A percentile compares a stretch with the other conserved stretches of the same genome.
Conservation (phyloP, 1,140 invertebrate species). For the Drosophila burlai region DNA sequence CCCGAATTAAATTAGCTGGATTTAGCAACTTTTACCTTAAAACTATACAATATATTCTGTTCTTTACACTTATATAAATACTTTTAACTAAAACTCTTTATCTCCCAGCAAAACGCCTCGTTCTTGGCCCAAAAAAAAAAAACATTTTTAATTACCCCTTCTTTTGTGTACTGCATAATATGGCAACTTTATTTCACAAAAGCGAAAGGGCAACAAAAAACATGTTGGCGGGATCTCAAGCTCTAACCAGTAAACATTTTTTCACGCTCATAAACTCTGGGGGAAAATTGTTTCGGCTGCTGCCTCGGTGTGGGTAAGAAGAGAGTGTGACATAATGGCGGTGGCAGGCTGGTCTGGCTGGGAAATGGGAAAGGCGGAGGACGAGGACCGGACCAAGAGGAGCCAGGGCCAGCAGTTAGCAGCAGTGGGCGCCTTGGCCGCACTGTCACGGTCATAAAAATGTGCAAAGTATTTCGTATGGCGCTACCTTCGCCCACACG, state of each 20-base stretch:
- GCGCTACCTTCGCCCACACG: slow-evolving; percentile 21
- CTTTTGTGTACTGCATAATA: slow-evolving; percentile 22
- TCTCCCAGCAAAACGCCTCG: slow-evolving; percentile 11
- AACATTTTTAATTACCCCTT: slow-evolving; percentile 36
- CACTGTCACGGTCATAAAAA: slow-evolving; percentile 64
- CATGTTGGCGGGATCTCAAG: slow-evolving; percentile 42
- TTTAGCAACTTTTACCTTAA: background rate
- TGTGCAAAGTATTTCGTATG: slow-evolving; percentile 68
- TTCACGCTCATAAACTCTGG: slow-evolving; percentile 67
- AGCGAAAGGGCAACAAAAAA: slow-evolving; percentile 32
- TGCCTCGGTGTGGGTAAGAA: background rate
- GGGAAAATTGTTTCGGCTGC: slow-evolving; percentile 59
- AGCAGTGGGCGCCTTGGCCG: slow-evolving; percentile 19
- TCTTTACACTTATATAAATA: background rate
- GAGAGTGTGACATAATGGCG: slow-evolving; percentile 39
- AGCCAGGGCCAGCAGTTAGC: slow-evolving; percentile 11
- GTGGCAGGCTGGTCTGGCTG: slow-evolving; percentile 37
- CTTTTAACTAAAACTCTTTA: slow-evolving; percentile 16
- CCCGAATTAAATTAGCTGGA: no score
- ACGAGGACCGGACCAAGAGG: slow-evolving; percentile 6
- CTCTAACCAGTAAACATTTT: slow-evolving; percentile 57
- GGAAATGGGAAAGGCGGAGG: slow-evolving; percentile 22
- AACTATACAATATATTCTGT: background rate
- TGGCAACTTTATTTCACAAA: slow-evolving; percentile 36
- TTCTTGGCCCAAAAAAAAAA: slow-evolving; percentile 17